These are phyloP conservation scores for Gonocerus acuteangulatus DNA, from an alignment of 2,888 invertebrate species.

Conservation along the genomic window DNA sequence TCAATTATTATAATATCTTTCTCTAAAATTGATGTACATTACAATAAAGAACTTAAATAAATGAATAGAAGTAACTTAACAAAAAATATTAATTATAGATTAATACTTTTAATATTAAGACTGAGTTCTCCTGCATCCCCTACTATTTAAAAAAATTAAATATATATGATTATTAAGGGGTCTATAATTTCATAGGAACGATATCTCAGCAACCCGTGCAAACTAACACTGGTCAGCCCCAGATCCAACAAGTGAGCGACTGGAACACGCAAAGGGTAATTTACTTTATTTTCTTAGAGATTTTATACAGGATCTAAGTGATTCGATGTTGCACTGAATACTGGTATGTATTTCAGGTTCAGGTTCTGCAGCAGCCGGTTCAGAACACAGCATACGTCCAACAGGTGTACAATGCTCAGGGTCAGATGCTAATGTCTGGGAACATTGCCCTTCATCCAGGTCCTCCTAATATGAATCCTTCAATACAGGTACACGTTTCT, in stretches of 20 bases:
- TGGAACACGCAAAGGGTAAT: conserved; percentile 58
- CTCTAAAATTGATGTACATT: no score
- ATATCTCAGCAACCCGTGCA: conserved; percentile 43
- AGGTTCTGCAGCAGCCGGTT: conserved; percentile 64
- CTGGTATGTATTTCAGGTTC: conserved; percentile 2
- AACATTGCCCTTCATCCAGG: conserved; percentile 67
- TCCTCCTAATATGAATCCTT: conserved; percentile 57
- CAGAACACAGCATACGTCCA: conserved; percentile 68
- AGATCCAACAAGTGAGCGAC: conserved; percentile 48
- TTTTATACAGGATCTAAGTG: no score
- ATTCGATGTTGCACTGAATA: no score
- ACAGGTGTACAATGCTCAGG: conserved; percentile 73
- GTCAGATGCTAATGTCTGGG: conserved; percentile 68
- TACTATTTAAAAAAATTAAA: no score
- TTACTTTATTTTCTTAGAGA: neutral
- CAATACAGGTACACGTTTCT: conserved; percentile 72
- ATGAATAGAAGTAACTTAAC: no score
- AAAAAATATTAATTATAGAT: no score
- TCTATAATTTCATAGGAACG: conserved; percentile 33
- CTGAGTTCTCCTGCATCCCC: no score
- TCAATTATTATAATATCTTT: no score
- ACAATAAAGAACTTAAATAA: no score
- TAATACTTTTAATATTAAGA: no score
- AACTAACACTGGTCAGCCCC: conserved; percentile 35
- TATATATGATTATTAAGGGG: no score